A percentile compares a stretch with the other conserved stretches of the same genome.
These are phyloP conservation scores for Ramphastos sulfuratus DNA, from an alignment of 2,113 vertebrate genomes.

Conservation along the genomic window DNA sequence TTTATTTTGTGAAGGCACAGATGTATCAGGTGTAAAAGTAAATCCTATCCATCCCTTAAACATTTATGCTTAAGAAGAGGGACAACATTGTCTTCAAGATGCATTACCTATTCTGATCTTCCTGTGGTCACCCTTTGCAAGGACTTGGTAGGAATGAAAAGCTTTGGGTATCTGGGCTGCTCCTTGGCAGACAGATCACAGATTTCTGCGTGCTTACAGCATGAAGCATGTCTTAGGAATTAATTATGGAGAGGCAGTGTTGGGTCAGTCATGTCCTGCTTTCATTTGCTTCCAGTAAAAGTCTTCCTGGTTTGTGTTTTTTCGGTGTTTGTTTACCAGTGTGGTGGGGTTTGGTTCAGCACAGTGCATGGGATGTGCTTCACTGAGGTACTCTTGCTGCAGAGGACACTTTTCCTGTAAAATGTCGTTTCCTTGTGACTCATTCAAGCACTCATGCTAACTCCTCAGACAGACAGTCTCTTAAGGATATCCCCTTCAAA, in stretches of 20 bases:
- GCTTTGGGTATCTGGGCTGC: background rate
- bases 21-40: background rate
- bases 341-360: conserved; percentile 14
- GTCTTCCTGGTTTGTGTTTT: background rate
- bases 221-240: background rate
- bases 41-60: background rate
- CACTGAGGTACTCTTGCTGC: conserved; percentile 1
- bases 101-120: background rate
- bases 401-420: conserved; percentile 57
- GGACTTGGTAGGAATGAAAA: background rate
- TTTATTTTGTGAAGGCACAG: background rate
- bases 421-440: conserved; percentile 56
- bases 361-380: conserved; percentile 11
- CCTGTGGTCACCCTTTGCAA: background rate
- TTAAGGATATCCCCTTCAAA: conserved; percentile 68
- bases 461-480: conserved; percentile 52
- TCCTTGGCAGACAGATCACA: background rate
- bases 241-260: background rate
- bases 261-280: background rate
- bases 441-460: conserved; percentile 47
- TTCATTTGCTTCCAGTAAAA: conserved; percentile 47
- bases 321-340: conserved; percentile 36
- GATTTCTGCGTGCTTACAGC: background rate
- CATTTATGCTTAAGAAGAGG: background rate
- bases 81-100: background rate